A percentile compares a stretch with the other conserved stretches of the same genome.
phyloP scores from a whole-genome alignment of 1,140 invertebrate genomes.

The Heliconius himera region DNA sequence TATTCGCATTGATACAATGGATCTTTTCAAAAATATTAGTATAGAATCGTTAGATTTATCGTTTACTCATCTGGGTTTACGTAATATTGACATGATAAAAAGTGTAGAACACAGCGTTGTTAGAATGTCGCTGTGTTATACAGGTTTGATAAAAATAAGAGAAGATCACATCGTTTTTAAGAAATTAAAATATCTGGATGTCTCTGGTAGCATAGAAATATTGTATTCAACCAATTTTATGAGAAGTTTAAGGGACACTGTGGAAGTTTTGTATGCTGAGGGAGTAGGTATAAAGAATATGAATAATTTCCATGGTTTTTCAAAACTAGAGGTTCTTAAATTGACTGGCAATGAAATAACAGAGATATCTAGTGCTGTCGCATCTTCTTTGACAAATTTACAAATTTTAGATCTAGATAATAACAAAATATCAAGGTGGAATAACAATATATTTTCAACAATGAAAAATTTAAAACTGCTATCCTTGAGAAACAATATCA shows the following conservation, averaged over 20 bases:
- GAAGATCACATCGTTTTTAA: slow-evolving; percentile 69
- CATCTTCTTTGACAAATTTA: slow-evolving; percentile 55
- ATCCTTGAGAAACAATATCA: slow-evolving; percentile 77
- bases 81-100: slow-evolving; percentile 63
- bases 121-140: slow-evolving; percentile 81
- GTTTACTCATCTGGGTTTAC: slow-evolving; percentile 68
- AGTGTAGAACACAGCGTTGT: slow-evolving; percentile 64
- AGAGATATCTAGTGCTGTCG: slow-evolving; percentile 38
- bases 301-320: slow-evolving; percentile 60
- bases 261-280: slow-evolving; percentile 78
- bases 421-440: slow-evolving; percentile 81
- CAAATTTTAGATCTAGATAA: slow-evolving; percentile 77
- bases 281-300: slow-evolving; percentile 66
- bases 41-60: slow-evolving; percentile 81
- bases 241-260: slow-evolving; percentile 63
- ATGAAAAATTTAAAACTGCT: slow-evolving; percentile 72
- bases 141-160: slow-evolving; percentile 61
- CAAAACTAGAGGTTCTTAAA: slow-evolving; percentile 69
- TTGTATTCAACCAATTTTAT: slow-evolving; percentile 47
- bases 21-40: slow-evolving; percentile 65
- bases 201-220: slow-evolving; percentile 77
- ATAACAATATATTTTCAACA: slow-evolving; percentile 58
- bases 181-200: slow-evolving; percentile 74
- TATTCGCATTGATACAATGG: slow-evolving; percentile 46
- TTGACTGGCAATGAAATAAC: slow-evolving; percentile 77